A percentile compares a stretch with the other conserved stretches of the same genome.
Conservation (phyloP, 2,888 invertebrate species). For the Drosophila quinaria region DNA sequence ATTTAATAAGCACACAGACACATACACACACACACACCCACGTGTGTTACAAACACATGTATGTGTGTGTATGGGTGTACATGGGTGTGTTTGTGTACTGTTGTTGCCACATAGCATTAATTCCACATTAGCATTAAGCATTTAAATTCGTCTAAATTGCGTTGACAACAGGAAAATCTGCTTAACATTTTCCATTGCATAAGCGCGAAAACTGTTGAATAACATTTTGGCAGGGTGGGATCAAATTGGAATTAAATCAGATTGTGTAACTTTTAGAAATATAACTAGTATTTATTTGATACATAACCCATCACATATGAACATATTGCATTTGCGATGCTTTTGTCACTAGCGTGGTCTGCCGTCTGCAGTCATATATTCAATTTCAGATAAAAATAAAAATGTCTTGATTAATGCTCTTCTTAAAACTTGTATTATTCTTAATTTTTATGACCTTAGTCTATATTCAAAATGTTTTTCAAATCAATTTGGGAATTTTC, state of each 20-base stretch:
- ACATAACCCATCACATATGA: no score
- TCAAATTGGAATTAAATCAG: conserved; percentile 8
- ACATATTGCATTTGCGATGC: no score
- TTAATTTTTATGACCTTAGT: no score
- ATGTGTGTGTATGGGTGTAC: not conserved
- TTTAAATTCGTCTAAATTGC: conserved; percentile 52
- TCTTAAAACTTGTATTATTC: no score
- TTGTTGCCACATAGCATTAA: conserved; percentile 55
- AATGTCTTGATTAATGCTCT: no score
- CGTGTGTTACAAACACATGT: conserved; percentile 11
- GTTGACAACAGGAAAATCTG: conserved; percentile 47
- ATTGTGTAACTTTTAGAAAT: not conserved
- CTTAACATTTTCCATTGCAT: conserved; percentile 42
- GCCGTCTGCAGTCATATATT: no score
- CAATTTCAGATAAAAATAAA: no score
- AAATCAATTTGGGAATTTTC: no score
- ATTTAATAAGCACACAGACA: conserved; percentile 69
- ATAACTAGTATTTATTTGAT: not conserved
- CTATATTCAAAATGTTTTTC: no score
- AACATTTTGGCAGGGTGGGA: not conserved
- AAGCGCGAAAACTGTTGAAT: conserved; percentile 18
- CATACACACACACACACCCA: conserved; percentile 23
- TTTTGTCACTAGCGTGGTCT: no score
- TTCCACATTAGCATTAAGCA: conserved; percentile 62
- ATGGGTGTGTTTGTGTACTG: conserved; percentile 8